A percentile compares a stretch with the other conserved stretches of the same genome.
Conservation (phyloP, 1,140 invertebrate species). For the Melanaphis sacchari region DNA sequence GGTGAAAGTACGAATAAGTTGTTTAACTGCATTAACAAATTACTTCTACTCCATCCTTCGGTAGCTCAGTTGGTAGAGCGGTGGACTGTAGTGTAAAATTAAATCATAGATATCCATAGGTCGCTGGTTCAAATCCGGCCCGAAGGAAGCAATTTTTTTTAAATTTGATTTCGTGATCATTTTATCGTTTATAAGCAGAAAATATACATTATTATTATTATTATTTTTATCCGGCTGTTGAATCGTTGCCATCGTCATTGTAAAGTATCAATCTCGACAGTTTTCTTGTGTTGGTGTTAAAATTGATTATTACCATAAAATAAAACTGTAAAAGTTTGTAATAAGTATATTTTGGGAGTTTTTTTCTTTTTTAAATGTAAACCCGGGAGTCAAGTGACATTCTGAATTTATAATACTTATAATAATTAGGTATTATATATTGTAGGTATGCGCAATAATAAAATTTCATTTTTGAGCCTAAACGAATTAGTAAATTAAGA, state of each 20-base stretch:
- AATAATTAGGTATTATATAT: neutral
- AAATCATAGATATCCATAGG: constrained; percentile 61
- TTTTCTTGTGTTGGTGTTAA: neutral
- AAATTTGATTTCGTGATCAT: neutral
- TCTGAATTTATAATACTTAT: neutral
- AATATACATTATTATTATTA: neutral
- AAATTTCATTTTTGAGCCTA: neutral
- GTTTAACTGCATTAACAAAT: neutral
- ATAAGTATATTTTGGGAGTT: neutral
- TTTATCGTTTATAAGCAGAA: neutral
- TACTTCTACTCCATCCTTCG: constrained; percentile 66
- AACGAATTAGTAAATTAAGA: neutral
- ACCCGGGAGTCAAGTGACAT: neutral
- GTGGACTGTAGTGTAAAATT: constrained; percentile 60
- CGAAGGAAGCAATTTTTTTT: constrained; percentile 61
- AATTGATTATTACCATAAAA: constrained; percentile 10
- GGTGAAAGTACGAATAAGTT: neutral
- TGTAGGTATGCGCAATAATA: neutral
- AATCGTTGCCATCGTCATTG: neutral
- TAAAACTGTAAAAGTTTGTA: neutral
- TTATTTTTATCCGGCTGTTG: neutral
- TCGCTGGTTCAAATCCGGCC: constrained; percentile 63
- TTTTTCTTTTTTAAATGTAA: neutral
- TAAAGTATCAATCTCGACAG: neutral
- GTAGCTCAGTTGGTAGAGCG: constrained; percentile 61